Percentiles rank a stretch among this genome's conserved stretches.
Evolutionary conservation across 2,888 invertebrate genomes (phyloP).

Genomic region (Plagodis dolabraria): DNA sequence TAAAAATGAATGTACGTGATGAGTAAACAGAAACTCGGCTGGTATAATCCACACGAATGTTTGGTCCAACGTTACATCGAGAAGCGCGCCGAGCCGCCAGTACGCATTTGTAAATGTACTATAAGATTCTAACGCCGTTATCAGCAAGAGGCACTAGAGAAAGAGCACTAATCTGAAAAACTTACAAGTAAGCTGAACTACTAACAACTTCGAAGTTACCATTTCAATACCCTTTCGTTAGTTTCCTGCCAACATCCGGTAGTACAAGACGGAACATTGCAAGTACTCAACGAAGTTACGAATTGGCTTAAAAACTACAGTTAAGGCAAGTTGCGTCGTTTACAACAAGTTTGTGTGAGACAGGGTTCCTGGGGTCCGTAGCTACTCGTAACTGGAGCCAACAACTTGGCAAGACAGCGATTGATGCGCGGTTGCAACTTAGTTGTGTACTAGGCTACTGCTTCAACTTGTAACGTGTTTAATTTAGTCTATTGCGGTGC

Average conservation of each 20-base stretch:
- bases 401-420: slow-evolving; percentile 11
- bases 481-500: too few species aligned
- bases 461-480: too few species aligned
- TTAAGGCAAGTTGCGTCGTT: slow-evolving; percentile 25
- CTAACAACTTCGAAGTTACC: slow-evolving; percentile 5
- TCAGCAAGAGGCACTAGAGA: neutral
- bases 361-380: slow-evolving; percentile 9
- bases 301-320: slow-evolving; percentile 29
- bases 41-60: too few species aligned
- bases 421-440: slow-evolving; percentile 6
- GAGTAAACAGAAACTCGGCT: too few species aligned
- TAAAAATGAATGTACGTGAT: too few species aligned
- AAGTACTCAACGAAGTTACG: slow-evolving; percentile 13
- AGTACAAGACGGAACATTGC: slow-evolving; percentile 10
- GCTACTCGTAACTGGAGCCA: slow-evolving; percentile 1
- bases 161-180: neutral
- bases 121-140: too few species aligned
- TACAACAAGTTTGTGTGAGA: slow-evolving; percentile 21
- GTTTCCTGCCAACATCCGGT: slow-evolving; percentile 3
- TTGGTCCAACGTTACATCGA: too few species aligned
- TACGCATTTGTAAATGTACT: too few species aligned
- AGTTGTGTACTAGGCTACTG: neutral
- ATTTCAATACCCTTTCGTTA: slow-evolving; percentile 7
- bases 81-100: too few species aligned
- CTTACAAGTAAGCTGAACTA: neutral